Conservation (phyloP, 2,113 vertebrate genomes). For the Gasterosteus nipponicus region DNA sequence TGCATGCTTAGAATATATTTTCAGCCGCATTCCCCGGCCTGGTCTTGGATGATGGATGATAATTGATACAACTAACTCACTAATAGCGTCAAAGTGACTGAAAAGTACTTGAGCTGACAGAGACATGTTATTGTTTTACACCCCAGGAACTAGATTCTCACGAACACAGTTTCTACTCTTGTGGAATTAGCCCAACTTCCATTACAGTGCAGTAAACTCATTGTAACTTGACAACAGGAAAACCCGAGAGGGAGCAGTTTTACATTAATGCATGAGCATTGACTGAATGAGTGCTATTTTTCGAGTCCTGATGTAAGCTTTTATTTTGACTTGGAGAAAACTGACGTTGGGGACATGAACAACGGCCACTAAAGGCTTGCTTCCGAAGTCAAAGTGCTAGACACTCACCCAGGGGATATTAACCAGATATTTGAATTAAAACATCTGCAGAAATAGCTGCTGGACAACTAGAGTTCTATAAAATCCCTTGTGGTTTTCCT, state of each 20-base stretch:
- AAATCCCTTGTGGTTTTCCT: not conserved
- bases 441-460: not conserved
- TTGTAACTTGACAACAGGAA: slow-evolving; percentile 30
- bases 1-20: slow-evolving; percentile 20
- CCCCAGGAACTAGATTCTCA: slow-evolving; percentile 28
- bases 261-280: slow-evolving; percentile 27
- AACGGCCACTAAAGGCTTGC: slow-evolving; percentile 2
- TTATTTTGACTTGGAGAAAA: slow-evolving; percentile 12
- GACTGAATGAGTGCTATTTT: slow-evolving; percentile 11
- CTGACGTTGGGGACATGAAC: slow-evolving; percentile 12
- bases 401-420: not conserved
- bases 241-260: slow-evolving; percentile 25
- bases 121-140: slow-evolving; percentile 21
- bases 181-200: slow-evolving; percentile 23
- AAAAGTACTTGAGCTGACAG: slow-evolving; percentile 25
- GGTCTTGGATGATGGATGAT: not conserved
- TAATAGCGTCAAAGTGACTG: slow-evolving; percentile 19
- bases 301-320: not conserved
- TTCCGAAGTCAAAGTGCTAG: slow-evolving; percentile 11
- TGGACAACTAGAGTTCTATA: not conserved
- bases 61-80: slow-evolving; percentile 5
- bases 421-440: slow-evolving; percentile 10
- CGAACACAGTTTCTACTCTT: slow-evolving; percentile 9
- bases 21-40: not conserved
- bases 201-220: slow-evolving; percentile 20